Conservation (phyloP, 2,888 invertebrate genomes). For the Anthophora plumipes region DNA sequence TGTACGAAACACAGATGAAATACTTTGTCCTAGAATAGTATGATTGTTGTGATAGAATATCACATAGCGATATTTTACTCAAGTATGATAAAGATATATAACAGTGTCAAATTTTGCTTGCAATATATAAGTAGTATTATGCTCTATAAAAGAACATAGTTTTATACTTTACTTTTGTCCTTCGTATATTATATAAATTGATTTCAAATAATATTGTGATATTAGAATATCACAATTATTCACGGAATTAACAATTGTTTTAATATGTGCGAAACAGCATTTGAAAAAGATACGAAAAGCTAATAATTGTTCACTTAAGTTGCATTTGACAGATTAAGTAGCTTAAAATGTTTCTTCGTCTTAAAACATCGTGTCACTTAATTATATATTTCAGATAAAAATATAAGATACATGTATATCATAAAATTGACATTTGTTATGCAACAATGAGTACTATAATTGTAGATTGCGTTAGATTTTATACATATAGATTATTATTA, state of each 20-base stretch:
- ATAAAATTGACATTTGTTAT: constrained; percentile 59
- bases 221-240: background rate
- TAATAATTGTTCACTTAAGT: background rate
- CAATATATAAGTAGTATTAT: constrained; percentile 17
- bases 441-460: constrained; percentile 39
- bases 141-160: constrained; percentile 20
- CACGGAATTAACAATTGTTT: background rate
- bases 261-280: background rate
- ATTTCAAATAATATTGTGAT: background rate
- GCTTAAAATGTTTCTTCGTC: background rate
- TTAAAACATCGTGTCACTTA: constrained; percentile 1
- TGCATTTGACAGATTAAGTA: background rate
- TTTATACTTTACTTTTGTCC: constrained; percentile 3
- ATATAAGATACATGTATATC: constrained; percentile 53
- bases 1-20: constrained; percentile 13
- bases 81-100: background rate
- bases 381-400: constrained; percentile 43
- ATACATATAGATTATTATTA: constrained; percentile 26
- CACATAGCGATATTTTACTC: background rate
- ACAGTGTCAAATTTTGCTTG: background rate
- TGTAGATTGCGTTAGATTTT: constrained; percentile 28
- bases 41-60: too few relatives aligned
- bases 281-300: constrained; percentile 1
- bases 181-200: background rate
- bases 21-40: background rate